Conservation (phyloP, 2,797 vertebrate genomes). For the Cephalopachus bancanus region DNA sequence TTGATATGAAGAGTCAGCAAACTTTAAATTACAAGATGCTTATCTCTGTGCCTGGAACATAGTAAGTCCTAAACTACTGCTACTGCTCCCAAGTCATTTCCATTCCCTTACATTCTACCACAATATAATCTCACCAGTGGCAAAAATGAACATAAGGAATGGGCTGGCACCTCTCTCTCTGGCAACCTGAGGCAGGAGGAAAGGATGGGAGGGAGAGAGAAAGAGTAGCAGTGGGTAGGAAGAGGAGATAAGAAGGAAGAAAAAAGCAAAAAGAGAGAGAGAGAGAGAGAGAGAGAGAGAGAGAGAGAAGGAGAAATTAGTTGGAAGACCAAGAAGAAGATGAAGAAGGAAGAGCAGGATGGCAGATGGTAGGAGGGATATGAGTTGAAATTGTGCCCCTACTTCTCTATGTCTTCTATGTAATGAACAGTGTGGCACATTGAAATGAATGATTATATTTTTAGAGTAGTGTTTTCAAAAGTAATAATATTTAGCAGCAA, state of each 20-base stretch:
- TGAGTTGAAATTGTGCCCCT: background rate
- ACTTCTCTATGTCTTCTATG: background rate
- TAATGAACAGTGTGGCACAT: background rate
- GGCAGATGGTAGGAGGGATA: too few relatives aligned
- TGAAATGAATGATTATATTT: slow-evolving; percentile 8
- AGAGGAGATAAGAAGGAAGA: background rate
- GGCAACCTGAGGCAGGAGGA: background rate
- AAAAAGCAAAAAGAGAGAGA: background rate
- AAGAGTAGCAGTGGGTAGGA: background rate
- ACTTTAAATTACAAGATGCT: background rate
- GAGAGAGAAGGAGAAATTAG: background rate
- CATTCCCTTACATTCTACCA: background rate
- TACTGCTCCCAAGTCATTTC: background rate
- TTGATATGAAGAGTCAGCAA: background rate
- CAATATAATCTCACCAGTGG: background rate
- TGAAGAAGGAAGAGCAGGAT: background rate
- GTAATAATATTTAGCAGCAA: background rate
- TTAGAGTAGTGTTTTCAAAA: slow-evolving; percentile 16
- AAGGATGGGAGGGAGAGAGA: background rate
- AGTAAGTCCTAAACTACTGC: background rate
- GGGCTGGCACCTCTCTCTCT: background rate
- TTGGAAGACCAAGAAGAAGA: background rate
- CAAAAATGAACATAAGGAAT: background rate
- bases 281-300: background rate
- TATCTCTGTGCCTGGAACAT: background rate